These are phyloP conservation scores for Microcebus ravelobensis DNA, from an alignment of 2,113 vertebrate genomes.

Conservation along the genomic window DNA sequence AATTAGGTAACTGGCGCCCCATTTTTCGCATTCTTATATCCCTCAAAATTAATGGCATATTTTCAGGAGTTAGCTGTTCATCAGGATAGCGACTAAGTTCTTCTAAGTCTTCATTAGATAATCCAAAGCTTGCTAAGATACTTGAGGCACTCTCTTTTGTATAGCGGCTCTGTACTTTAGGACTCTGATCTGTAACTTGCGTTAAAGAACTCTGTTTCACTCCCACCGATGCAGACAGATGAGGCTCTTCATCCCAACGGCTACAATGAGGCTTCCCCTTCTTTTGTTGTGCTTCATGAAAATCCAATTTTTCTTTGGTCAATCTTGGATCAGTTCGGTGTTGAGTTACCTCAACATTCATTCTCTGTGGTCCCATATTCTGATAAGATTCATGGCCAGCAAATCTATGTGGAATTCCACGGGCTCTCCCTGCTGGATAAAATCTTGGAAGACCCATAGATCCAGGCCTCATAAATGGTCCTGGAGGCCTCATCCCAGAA, in stretches of 20 bases:
- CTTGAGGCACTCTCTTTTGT: slow-evolving; percentile 93
- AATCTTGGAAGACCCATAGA: slow-evolving; percentile 82
- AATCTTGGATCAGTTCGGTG: slow-evolving; percentile 84
- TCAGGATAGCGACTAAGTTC: slow-evolving; percentile 94
- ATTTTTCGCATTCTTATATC: slow-evolving; percentile 93
- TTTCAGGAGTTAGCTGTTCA: slow-evolving; percentile 94
- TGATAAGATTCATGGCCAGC: slow-evolving; percentile 77
- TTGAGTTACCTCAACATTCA: slow-evolving; percentile 85
- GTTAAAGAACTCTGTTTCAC: slow-evolving; percentile 67
- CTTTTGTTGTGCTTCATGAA: slow-evolving; percentile 83
- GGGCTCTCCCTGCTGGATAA: slow-evolving; percentile 81
- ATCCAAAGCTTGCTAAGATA: slow-evolving; percentile 93
- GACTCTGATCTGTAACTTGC: slow-evolving; percentile 72
- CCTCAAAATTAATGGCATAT: slow-evolving; percentile 93
- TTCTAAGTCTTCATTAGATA: slow-evolving; percentile 95
- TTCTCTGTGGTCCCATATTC: slow-evolving; percentile 85
- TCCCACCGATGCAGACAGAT: slow-evolving; percentile 51
- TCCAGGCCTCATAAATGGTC: slow-evolving; percentile 83
- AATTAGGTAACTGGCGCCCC: slow-evolving; percentile 77
- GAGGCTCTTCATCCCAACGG: slow-evolving; percentile 79
- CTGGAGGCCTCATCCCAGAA: slow-evolving; percentile 83
- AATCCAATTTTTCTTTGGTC: slow-evolving; percentile 82
- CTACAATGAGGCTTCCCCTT: slow-evolving; percentile 76
- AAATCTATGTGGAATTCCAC: slow-evolving; percentile 81
- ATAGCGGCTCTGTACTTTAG: slow-evolving; percentile 85